phyloP scores from a whole-genome alignment of 92 coral and sea anemone species.

The Bergia puertoricense region DNA sequence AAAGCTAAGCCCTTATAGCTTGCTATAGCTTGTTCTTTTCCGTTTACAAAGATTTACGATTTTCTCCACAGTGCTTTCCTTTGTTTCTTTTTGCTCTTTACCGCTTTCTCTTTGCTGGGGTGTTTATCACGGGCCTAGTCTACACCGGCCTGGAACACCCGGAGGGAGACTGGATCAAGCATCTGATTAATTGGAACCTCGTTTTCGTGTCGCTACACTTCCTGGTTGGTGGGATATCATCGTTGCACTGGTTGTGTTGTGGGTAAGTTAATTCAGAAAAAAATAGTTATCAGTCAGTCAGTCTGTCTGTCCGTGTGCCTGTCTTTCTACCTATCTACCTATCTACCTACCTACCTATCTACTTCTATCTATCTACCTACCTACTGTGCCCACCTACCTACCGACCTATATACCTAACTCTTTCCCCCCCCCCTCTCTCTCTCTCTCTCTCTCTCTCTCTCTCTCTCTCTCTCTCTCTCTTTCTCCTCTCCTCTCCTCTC shows the following conservation, averaged over 20 bases:
- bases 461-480: too few species aligned
- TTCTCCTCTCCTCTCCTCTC: too few species aligned
- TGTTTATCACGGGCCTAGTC: conserved; percentile 59
- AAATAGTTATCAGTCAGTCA: neutral
- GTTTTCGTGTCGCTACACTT: conserved; percentile 65
- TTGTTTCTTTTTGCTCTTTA: conserved; percentile 63
- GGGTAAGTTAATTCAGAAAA: conserved; percentile 5
- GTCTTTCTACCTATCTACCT: too few species aligned
- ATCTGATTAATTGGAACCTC: conserved; percentile 72
- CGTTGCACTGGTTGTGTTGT: conserved; percentile 48
- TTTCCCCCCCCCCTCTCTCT: too few species aligned
- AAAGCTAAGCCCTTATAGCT: too few species aligned
- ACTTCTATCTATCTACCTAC: too few species aligned
- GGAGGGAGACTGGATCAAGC: conserved; percentile 58
- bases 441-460: too few species aligned
- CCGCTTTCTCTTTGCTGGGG: conserved; percentile 59
- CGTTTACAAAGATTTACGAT: neutral
- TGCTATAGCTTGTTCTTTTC: too few species aligned
- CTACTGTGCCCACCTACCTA: too few species aligned
- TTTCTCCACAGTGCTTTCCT: conserved; percentile 65
- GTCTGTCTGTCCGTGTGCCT: too few species aligned
- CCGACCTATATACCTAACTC: too few species aligned
- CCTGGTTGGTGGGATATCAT: conserved; percentile 63
- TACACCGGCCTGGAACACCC: conserved; percentile 68
- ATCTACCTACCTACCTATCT: too few species aligned